phyloP scores from a whole-genome alignment of 2,113 vertebrate genomes.

The Porphyrio hochstetteri region DNA sequence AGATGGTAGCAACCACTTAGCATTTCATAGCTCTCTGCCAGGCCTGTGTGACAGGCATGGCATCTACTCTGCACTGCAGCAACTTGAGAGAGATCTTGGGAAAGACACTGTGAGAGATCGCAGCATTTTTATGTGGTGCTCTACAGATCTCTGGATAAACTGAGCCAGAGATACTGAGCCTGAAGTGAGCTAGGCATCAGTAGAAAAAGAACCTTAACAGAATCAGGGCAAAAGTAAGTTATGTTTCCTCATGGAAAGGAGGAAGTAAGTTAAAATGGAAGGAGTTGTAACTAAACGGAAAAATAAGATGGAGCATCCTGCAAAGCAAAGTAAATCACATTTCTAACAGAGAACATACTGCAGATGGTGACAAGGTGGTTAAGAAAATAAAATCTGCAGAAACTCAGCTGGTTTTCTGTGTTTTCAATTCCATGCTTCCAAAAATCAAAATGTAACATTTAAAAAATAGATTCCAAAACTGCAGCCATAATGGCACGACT shows the following conservation, averaged over 20 bases:
- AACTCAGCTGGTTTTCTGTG: constrained; percentile 10
- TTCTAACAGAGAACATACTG: background rate
- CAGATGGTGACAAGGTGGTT: constrained; percentile 33
- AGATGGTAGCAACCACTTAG: background rate
- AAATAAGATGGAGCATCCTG: background rate
- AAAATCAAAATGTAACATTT: constrained; percentile 66
- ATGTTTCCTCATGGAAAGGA: background rate
- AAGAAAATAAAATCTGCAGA: constrained; percentile 60
- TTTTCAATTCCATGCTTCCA: constrained; percentile 48
- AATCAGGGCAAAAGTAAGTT: background rate
- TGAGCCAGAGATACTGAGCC: background rate
- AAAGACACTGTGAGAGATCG: background rate
- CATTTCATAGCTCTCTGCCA: background rate
- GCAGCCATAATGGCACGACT: background rate
- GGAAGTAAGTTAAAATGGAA: background rate
- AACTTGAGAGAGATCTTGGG: background rate
- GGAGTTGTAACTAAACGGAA: background rate
- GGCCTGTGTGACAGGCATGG: background rate
- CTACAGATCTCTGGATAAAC: background rate
- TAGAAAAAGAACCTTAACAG: background rate
- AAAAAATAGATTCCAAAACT: constrained; percentile 42
- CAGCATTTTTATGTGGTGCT: background rate
- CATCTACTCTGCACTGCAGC: background rate
- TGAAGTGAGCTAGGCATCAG: background rate
- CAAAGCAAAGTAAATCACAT: constrained; percentile 9